phyloP scores from a whole-genome alignment of 1,140 invertebrate species.

The Yoshiicerus persimilis region DNA sequence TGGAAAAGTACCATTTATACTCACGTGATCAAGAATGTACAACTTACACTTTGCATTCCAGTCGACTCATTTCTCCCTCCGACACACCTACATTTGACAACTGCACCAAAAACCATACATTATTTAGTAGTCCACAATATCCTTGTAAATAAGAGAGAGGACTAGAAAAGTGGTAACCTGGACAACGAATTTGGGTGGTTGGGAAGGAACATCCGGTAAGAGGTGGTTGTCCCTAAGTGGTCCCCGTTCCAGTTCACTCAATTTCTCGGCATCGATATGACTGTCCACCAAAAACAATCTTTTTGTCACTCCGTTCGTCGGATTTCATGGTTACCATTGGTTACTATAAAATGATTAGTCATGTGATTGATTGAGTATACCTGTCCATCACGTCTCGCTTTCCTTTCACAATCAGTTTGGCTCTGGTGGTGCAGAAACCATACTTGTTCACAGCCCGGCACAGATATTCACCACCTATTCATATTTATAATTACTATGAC shows the following conservation, averaged over 20 bases:
- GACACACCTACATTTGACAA: neutral
- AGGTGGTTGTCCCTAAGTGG: constrained; percentile 66
- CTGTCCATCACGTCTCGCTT: constrained; percentile 88
- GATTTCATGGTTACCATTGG: too few relatives aligned
- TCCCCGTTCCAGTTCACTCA: constrained; percentile 88
- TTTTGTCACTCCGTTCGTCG: too few relatives aligned
- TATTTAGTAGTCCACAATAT: neutral
- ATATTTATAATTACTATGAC: neutral
- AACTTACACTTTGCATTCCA: constrained; percentile 92
- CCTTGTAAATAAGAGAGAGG: neutral
- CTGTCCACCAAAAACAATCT: too few relatives aligned
- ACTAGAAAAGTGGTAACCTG: constrained; percentile 56
- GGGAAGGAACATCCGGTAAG: constrained; percentile 65
- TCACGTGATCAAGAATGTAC: too few relatives aligned
- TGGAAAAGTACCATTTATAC: too few relatives aligned
- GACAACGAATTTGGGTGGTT: constrained; percentile 81
- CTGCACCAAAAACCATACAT: neutral
- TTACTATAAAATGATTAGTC: too few relatives aligned
- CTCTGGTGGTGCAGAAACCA: constrained; percentile 79
- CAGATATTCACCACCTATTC: constrained; percentile 73
- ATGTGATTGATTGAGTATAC: too few relatives aligned
- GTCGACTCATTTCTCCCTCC: constrained; percentile 87
- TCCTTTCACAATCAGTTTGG: constrained; percentile 72
- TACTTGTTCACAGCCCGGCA: constrained; percentile 77
- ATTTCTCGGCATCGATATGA: constrained; percentile 84